Evolutionary conservation across 2,113 vertebrate genomes (phyloP).

Genomic region (Blennius ocellaris): DNA sequence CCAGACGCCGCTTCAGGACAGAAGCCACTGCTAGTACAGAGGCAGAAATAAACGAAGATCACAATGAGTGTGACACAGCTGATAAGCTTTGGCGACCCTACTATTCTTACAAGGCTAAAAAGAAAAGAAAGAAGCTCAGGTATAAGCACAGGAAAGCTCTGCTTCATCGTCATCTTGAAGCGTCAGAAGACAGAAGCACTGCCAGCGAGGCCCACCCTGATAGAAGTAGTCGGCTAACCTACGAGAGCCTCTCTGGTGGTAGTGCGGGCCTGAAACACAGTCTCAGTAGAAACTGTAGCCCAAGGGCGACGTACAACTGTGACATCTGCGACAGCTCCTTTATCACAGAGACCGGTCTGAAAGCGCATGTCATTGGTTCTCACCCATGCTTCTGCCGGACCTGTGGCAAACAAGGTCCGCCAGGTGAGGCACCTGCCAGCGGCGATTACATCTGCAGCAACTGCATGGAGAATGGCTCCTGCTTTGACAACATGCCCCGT

Average conservation of each 20-base stretch:
- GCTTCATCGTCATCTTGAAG: constrained; percentile 62
- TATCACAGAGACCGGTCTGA: constrained; percentile 91
- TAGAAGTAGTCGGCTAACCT: constrained; percentile 39
- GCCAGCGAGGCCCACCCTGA: constrained; percentile 56
- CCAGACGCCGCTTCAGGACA: constrained; percentile 80
- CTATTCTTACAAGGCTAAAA: constrained; percentile 98
- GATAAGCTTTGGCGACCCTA: constrained; percentile 98
- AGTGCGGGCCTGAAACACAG: constrained; percentile 75
- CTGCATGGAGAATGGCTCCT: constrained; percentile 91
- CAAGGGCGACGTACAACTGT: constrained; percentile 86
- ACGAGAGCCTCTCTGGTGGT: constrained; percentile 76
- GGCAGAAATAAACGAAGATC: constrained; percentile 87
- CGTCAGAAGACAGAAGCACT: constrained; percentile 61
- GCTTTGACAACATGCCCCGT: constrained; percentile 89
- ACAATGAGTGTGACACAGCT: constrained; percentile 91
- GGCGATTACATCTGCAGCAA: constrained; percentile 92
- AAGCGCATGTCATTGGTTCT: constrained; percentile 91
- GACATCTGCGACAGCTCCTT: constrained; percentile 93
- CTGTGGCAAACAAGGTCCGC: constrained; percentile 92
- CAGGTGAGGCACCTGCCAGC: constrained; percentile 86
- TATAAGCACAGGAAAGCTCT: constrained; percentile 85
- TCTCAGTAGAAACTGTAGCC: constrained; percentile 82
- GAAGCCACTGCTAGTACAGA: constrained; percentile 77
- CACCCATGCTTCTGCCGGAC: constrained; percentile 92
- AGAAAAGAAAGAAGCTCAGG: constrained; percentile 90